Base-by-base conservation (phyloP, 1,140 invertebrate genomes). In the Lordiphosa stackelbergi region DNA sequence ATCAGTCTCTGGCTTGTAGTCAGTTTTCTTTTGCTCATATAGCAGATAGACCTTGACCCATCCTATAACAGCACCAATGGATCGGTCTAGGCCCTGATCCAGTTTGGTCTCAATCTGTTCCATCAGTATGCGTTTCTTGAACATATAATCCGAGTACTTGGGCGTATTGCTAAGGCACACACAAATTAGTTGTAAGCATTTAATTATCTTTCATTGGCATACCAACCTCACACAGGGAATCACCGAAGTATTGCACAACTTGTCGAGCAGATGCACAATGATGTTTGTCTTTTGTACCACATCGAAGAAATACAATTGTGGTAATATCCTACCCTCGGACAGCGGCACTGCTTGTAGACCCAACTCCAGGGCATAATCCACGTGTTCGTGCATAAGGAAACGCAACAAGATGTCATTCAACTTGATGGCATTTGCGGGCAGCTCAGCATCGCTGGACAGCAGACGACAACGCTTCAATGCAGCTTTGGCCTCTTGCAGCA, bases 281-380 rank as follows among this genome's bases (percentile, higher is more conserved):
- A 95, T 95, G 87, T 98, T 98, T n/a, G 95, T 94, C 88, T 98
- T 96, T 66, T 95, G 93, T 4, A 97, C 94, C 10, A 97, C 93
- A 87, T 96, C 95, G 85, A 99, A 98, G 89, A 99, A 99, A 87
- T 97, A 94, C 43, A 98, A 93, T 85, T 96, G 91, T 70, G 97
- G 91, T 42, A 93, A 92, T 13, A 90, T 91, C 70, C 93, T 92
- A 54, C 93, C 95, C 88, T 99, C 97, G 2, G 96, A 93, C 24
- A 97, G 93, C 0, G 98, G 97, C 59, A 99, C 94, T 45, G 92
- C 92, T 81, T 98, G 95, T 40, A 99, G 88, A 0, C 95, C 97
- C 12, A 99, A 85, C 88, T 99, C 98, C 7, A 99, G 75, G 0
- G 97, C 97, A 89, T 99, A 99, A 87, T 98, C 96, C 1, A 99